Percentiles rank a stretch among this genome's conserved stretches.
These are phyloP conservation scores for Microplitis manilae DNA, from an alignment of 2,888 invertebrate genomes.

Conservation along the genomic window DNA sequence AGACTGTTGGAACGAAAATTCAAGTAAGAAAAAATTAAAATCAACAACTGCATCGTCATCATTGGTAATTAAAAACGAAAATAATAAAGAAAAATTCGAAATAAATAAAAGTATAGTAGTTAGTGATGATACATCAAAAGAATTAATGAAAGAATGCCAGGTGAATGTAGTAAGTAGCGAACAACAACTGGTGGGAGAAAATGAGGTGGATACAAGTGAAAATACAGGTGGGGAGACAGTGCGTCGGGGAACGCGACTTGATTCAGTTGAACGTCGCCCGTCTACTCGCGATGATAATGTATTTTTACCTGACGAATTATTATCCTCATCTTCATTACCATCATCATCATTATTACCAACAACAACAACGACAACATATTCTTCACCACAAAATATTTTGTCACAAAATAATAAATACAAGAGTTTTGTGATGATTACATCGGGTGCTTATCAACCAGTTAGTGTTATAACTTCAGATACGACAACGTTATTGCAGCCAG, in stretches of 20 bases:
- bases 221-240: constrained; percentile 53
- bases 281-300: constrained; percentile 67
- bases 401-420: constrained; percentile 77
- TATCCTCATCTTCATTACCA: not conserved
- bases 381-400: constrained; percentile 42
- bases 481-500: constrained; percentile 78
- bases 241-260: constrained; percentile 66
- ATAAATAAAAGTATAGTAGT: constrained; percentile 46
- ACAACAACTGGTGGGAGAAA: constrained; percentile 48
- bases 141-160: constrained; percentile 36
- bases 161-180: constrained; percentile 38
- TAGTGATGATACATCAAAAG: constrained; percentile 37
- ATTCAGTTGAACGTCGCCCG: constrained; percentile 70
- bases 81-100: not conserved
- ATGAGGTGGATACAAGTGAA: constrained; percentile 49
- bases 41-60: not conserved
- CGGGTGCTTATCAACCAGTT: constrained; percentile 77
- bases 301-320: constrained; percentile 40
- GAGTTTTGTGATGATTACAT: constrained; percentile 92
- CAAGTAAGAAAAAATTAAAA: constrained; percentile 30
- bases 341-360: constrained; percentile 39
- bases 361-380: constrained; percentile 37
- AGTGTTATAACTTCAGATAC: constrained; percentile 85
- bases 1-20: constrained; percentile 28
- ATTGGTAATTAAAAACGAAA: not conserved